Base-by-base conservation (phyloP, 2,797 vertebrate species). In the Hybognathus amarus region DNA sequence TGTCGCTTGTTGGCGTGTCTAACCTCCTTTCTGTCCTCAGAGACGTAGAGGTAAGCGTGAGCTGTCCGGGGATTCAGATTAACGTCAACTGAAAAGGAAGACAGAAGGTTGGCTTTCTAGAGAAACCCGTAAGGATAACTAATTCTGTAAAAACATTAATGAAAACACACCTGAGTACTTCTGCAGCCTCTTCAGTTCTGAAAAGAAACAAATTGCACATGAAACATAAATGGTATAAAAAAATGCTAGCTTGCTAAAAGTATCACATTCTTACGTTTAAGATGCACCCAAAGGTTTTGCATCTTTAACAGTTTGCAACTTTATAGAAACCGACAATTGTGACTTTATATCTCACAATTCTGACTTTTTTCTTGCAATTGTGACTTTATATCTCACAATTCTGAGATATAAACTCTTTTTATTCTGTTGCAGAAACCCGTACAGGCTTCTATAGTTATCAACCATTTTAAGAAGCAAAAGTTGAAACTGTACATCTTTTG, bases 21-120 rank as follows among this genome's bases (percentile, higher is more conserved):
- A 81, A 97, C 96, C 36, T 94, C 91, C 83, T 96, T 95, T 77
- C 85, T 85, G 92, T 96, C 93, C 0, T 92, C 92, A 1, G 96
- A 95, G 86, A 97, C 85, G 2, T 89, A 92, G 18, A 97, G 95
- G 75, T 87, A 90, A 1, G 95, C 91, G 8, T 97, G 95, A 1
- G 96, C 96, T 0, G 96, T 96, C 73, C 94, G 92, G 0, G 90
- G 89, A 80, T 96, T 96, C 82, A 98, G 91, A 36, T 91, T 94
- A 36, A 97, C 77, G 3, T 93, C 91, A 63, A 93, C 96, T 96
- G 67, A 68, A 61, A 45, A 33, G 63, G 45, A 68, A 27, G 52
- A 18, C 3, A 59, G 9, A 33, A 1, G 9, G 52, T 84, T 63
- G 42, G 45, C 3, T n/a, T 54, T 71, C 5, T 12, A 80, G n/a